Base-by-base conservation (phyloP, 2,113 vertebrate species). In the Athene cunicularia region DNA sequence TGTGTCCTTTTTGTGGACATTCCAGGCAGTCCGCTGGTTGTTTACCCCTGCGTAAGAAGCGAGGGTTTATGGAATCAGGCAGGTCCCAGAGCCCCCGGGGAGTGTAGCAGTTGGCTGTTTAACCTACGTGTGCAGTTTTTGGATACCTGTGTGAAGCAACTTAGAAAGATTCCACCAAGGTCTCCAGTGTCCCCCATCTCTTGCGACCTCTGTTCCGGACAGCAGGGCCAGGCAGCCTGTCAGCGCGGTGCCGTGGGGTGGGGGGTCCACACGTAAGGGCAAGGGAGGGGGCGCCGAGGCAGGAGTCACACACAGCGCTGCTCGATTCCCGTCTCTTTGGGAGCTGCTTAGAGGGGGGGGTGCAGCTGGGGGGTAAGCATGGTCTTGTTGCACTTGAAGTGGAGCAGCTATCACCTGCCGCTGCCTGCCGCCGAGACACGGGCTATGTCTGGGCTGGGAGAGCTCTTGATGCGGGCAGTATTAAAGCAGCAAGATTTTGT, bases 211-310 rank as follows among this genome's bases (percentile, higher is more conserved):
- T 39, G 45, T 67, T n/a, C 15, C 33, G 39, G 37, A 7, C 0
- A 1, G 23, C 52, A 26, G 66, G 33, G 45, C 23, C 19, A 6
- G 5, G 17, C 4, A 4, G 35, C 45, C 39, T 3, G 2, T 37
- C 43, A 88, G 80, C 68, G 7, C 55, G 27, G 37, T 20, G 47
- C 17, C 9, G 15, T 39, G 23, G 67, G 43, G 30, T 39, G 37
- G 17, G 18, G 73, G 60, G 70, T 8, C 63, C 30, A 10, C 35
- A 7, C 7, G 33, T 32, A 27, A 72, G n/a, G 35, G 27, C 75
- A 59, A 59, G 30, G 30, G 39, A 52, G 68, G 30, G 81, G 59
- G 43, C 52, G 26, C 50, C 28, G 10, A 49, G 76, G 32, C 17
- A 39, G 59, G 43, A 59, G 32, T 16, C 22, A 24, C 9, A 2